Percentiles rank a stretch among this genome's conserved stretches.
phyloP scores from a whole-genome alignment of 2,113 vertebrate species.

The Corvus moneduloides region DNA sequence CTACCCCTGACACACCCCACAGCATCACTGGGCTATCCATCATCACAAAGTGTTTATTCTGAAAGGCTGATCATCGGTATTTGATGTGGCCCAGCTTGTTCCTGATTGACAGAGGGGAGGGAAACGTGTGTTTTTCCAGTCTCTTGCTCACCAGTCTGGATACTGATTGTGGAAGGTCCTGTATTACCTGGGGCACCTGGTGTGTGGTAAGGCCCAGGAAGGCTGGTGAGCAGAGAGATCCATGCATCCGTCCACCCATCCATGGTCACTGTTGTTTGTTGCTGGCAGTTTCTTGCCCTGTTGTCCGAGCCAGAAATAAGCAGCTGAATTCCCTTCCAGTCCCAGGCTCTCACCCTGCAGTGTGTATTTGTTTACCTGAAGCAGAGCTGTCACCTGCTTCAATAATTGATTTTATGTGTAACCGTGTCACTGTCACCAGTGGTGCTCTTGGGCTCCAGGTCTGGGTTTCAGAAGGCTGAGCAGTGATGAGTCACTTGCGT shows the following conservation, averaged over 20 bases:
- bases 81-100: slow-evolving; percentile 21
- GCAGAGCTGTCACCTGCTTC: not conserved
- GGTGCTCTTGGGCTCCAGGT: not conserved
- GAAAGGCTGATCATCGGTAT: not conserved
- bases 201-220: not conserved
- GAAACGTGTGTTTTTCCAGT: not conserved
- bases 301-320: not conserved
- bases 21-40: not conserved
- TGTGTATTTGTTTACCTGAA: fast-evolving
- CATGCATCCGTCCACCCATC: not conserved
- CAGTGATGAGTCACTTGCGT: not conserved
- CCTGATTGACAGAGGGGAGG: slow-evolving; percentile 1
- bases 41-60: not conserved
- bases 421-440: fast-evolving
- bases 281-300: not conserved
- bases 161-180: not conserved
- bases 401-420: not conserved
- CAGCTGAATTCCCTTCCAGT: not conserved
- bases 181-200: not conserved
- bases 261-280: not conserved
- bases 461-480: not conserved
- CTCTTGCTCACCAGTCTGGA: not conserved
- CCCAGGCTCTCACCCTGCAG: not conserved
- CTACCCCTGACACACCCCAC: not conserved
- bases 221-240: not conserved